These are phyloP conservation scores for Diaphora mendica DNA, from an alignment of 2,888 invertebrate genomes.

Conservation along the genomic window DNA sequence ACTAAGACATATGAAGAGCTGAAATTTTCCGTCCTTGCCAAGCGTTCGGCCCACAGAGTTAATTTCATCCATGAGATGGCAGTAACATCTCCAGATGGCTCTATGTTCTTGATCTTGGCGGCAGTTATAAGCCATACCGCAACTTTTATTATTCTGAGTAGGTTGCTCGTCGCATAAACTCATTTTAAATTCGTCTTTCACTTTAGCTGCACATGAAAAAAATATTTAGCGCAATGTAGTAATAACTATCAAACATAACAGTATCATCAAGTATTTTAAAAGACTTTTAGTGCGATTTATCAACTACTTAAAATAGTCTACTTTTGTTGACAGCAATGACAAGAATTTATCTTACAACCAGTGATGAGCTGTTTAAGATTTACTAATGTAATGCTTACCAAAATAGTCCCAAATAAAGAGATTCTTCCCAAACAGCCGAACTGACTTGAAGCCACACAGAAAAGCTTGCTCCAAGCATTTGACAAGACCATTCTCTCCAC, in stretches of 20 bases:
- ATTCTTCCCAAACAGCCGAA: slow-evolving; percentile 96
- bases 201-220: slow-evolving; percentile 86
- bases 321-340: too few relatives aligned
- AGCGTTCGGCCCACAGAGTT: slow-evolving; percentile 92
- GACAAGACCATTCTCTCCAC: slow-evolving; percentile 98
- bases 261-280: not conserved
- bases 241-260: not conserved
- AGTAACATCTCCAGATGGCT: slow-evolving; percentile 94
- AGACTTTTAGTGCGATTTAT: not conserved
- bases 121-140: slow-evolving; percentile 78
- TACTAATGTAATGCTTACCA: slow-evolving; percentile 85
- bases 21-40: slow-evolving; percentile 99
- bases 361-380: too few relatives aligned
- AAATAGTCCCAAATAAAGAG: slow-evolving; percentile 99
- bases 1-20: slow-evolving; percentile 97
- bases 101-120: slow-evolving; percentile 86
- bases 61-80: slow-evolving; percentile 95
- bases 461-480: slow-evolving; percentile 97
- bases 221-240: not conserved
- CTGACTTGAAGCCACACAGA: slow-evolving; percentile 97
- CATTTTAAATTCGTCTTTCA: slow-evolving; percentile 93
- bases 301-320: not conserved
- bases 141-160: slow-evolving; percentile 66
- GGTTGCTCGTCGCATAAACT: slow-evolving; percentile 88
- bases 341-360: too few relatives aligned